These are phyloP conservation scores for Teinopalpus imperialis DNA, from an alignment of 2,888 invertebrate species.

Conservation along the genomic window DNA sequence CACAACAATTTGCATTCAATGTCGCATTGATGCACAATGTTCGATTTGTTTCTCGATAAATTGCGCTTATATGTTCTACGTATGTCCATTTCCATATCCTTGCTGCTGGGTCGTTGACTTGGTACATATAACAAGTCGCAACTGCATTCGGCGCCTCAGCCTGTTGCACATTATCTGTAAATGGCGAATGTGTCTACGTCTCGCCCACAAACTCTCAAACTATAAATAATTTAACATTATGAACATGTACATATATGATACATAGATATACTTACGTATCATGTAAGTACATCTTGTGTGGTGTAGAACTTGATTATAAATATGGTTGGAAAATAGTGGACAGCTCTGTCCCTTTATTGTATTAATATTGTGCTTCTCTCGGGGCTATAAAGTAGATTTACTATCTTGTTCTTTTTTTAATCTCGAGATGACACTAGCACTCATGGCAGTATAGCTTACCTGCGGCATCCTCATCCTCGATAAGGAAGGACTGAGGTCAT, in stretches of 20 bases:
- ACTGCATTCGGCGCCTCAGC: slow-evolving; percentile 52
- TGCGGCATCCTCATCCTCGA: too few relatives aligned
- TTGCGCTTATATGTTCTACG: slow-evolving; percentile 24
- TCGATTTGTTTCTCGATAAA: slow-evolving; percentile 32
- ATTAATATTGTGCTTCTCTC: too few relatives aligned
- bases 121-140: slow-evolving; percentile 50
- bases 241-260: slow-evolving; percentile 16
- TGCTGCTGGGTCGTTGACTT: slow-evolving; percentile 66
- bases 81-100: slow-evolving; percentile 58
- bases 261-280: slow-evolving; percentile 10
- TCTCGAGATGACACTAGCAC: too few relatives aligned
- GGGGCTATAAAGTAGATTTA: too few relatives aligned
- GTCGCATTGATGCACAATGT: slow-evolving; percentile 16
- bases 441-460: too few relatives aligned
- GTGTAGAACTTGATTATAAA: not conserved
- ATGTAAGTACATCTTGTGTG: not conserved
- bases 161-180: slow-evolving; percentile 47
- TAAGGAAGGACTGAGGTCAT: too few relatives aligned
- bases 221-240: slow-evolving; percentile 26
- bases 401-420: too few relatives aligned
- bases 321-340: too few relatives aligned
- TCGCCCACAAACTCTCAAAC: slow-evolving; percentile 26
- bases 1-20: slow-evolving; percentile 25
- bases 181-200: slow-evolving; percentile 46
- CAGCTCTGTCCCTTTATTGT: too few relatives aligned